Percentiles rank a stretch among this genome's conserved stretches.
Evolutionary conservation across 2,113 vertebrate species (phyloP).

Genomic region (Struthidea cinerea): DNA sequence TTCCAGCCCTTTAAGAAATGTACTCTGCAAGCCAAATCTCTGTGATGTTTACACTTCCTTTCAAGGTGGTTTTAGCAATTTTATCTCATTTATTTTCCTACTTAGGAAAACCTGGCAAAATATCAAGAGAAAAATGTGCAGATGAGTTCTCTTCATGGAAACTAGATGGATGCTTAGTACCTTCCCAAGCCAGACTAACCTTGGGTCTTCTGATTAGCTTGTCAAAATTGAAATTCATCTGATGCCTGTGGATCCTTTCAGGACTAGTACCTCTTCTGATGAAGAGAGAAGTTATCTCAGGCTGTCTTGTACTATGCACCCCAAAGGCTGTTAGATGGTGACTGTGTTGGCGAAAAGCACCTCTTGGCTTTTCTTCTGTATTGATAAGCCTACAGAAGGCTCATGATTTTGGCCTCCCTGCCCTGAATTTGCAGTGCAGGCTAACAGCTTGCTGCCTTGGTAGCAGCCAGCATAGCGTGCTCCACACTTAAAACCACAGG

Average conservation of each 20-base stretch:
- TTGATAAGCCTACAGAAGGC: neutral
- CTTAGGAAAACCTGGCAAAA: slow-evolving; percentile 13
- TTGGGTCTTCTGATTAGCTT: slow-evolving; percentile 36
- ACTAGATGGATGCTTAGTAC: slow-evolving; percentile 5
- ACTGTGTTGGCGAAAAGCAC: neutral
- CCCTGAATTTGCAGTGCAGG: neutral
- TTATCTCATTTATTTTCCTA: neutral
- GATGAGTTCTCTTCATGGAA: slow-evolving; percentile 33
- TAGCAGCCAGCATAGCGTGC: fast-evolving
- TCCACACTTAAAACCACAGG: neutral
- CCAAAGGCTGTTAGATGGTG: neutral
- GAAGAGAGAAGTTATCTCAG: neutral
- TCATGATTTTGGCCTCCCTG: neutral
- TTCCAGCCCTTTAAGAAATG: slow-evolving; percentile 33
- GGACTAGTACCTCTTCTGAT: neutral
- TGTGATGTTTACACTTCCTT: slow-evolving; percentile 11
- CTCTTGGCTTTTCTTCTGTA: neutral
- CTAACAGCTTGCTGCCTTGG: neutral
- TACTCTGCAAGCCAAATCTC: neutral
- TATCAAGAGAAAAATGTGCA: slow-evolving; percentile 3
- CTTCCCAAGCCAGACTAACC: slow-evolving; percentile 14
- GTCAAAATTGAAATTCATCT: slow-evolving; percentile 35
- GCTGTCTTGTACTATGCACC: neutral
- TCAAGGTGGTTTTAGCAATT: neutral
- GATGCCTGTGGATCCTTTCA: slow-evolving; percentile 3